These are phyloP conservation scores for Monomorium pharaonis DNA, from an alignment of 1,140 invertebrate species.

Conservation along the genomic window DNA sequence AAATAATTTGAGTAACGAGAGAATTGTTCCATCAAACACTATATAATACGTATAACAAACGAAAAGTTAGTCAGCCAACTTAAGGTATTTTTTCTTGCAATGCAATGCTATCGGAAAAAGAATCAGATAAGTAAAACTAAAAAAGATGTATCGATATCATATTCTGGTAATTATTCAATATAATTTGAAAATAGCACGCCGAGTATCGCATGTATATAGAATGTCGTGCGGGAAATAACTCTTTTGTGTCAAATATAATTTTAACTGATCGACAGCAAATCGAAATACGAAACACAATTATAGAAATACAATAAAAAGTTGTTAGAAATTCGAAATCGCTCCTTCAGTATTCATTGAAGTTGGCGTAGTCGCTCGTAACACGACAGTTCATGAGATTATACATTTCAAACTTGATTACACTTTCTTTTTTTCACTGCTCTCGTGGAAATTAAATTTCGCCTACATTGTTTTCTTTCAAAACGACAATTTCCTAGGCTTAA, in stretches of 20 bases:
- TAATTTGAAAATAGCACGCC: conserved; percentile 12
- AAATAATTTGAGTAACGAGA: neutral
- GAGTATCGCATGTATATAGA: neutral
- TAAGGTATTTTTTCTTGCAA: neutral
- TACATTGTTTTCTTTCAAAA: neutral
- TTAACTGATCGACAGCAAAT: conserved; percentile 3
- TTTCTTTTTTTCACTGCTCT: neutral
- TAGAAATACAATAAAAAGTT: conserved; percentile 25
- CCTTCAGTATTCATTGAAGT: conserved; percentile 13
- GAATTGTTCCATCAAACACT: neutral
- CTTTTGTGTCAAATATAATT: conserved; percentile 5
- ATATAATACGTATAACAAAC: neutral
- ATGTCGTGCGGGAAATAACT: conserved; percentile 12
- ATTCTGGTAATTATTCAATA: conserved; percentile 17
- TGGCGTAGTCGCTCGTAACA: neutral
- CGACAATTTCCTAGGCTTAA: neutral
- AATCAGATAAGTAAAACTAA: too few relatives aligned
- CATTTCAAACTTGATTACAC: conserved; percentile 13
- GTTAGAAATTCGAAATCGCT: conserved; percentile 9
- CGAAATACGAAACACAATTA: conserved; percentile 33
- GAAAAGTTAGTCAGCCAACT: neutral
- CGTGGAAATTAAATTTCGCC: conserved; percentile 7
- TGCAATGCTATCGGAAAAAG: neutral
- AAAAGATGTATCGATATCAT: neutral
- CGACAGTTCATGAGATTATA: conserved; percentile 4